Evolutionary conservation across 1,140 invertebrate species (phyloP).

Genomic region (Conopomorpha cramerella): DNA sequence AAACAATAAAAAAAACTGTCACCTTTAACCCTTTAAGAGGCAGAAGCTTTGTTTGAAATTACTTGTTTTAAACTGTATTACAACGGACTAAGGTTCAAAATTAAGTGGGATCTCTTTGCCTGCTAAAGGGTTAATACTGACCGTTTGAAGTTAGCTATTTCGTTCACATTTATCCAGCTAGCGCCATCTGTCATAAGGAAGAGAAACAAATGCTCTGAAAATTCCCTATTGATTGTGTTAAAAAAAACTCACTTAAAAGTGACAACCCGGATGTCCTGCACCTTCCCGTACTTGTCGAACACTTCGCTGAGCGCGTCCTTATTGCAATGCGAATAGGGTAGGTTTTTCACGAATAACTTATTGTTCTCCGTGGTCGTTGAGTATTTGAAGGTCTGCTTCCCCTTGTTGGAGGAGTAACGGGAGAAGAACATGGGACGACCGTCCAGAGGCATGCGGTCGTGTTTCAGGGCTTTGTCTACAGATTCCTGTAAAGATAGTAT

Average conservation of each 20-base stretch:
- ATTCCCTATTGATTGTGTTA: too few relatives aligned
- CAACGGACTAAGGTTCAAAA: too few relatives aligned
- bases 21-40: too few relatives aligned
- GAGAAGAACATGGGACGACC: conserved; percentile 86
- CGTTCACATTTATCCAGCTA: too few relatives aligned
- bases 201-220: too few relatives aligned
- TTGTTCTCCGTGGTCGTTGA: conserved; percentile 75
- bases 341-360: conserved; percentile 84
- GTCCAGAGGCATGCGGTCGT: conserved; percentile 75
- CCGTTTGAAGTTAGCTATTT: too few relatives aligned
- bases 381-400: conserved; percentile 74
- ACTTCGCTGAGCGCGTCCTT: conserved; percentile 74
- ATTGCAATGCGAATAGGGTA: conserved; percentile 58
- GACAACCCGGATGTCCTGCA: conserved; percentile 83
- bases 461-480: conserved; percentile 71
- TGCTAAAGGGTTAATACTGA: too few relatives aligned
- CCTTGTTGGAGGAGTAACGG: conserved; percentile 70
- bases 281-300: conserved; percentile 70
- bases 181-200: too few relatives aligned
- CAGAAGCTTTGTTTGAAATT: too few relatives aligned
- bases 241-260: conserved; percentile 66
- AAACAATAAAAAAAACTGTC: too few relatives aligned
- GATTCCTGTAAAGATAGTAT: conserved; percentile 65
- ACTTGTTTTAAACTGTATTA: too few relatives aligned
- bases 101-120: too few relatives aligned